A percentile compares a stretch with the other conserved stretches of the same genome.
Evolutionary conservation across 2,888 invertebrate genomes (phyloP).

Genomic region (Aplocera efformata): DNA sequence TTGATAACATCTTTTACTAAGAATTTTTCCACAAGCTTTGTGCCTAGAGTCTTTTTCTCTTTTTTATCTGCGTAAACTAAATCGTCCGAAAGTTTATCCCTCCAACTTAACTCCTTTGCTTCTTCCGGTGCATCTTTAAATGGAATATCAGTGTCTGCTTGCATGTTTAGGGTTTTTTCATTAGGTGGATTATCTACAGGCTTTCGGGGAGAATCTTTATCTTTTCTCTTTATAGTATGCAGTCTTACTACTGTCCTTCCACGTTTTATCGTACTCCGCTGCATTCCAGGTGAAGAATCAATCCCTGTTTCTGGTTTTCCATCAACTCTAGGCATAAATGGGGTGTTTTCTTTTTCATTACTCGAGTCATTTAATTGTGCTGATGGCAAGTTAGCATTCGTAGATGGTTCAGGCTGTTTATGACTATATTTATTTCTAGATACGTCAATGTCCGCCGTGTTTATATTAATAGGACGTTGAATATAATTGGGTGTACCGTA

Average conservation of each 20-base stretch:
- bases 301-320: conserved; percentile 68
- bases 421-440: conserved; percentile 83
- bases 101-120: conserved; percentile 65
- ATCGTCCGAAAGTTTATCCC: conserved; percentile 83
- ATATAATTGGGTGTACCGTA: conserved; percentile 63
- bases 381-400: conserved; percentile 34
- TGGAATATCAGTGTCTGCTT: conserved; percentile 8
- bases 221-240: conserved; percentile 81
- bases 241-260: conserved; percentile 87
- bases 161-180: conserved; percentile 28
- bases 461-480: conserved; percentile 86
- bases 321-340: conserved; percentile 70
- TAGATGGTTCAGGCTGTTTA: conserved; percentile 39
- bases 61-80: conserved; percentile 68
- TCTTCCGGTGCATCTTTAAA: conserved; percentile 20
- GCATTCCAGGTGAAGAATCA: conserved; percentile 60
- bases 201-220: conserved; percentile 71
- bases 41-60: conserved; percentile 85
- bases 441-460: conserved; percentile 93
- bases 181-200: conserved; percentile 37
- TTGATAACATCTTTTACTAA: conserved; percentile 81
- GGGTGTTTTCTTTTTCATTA: conserved; percentile 56
- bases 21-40: conserved; percentile 88
- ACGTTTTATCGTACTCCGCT: conserved; percentile 83
- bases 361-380: conserved; percentile 40